Conservation (phyloP, 2,113 vertebrate species). For the Actinemys pallida region DNA sequence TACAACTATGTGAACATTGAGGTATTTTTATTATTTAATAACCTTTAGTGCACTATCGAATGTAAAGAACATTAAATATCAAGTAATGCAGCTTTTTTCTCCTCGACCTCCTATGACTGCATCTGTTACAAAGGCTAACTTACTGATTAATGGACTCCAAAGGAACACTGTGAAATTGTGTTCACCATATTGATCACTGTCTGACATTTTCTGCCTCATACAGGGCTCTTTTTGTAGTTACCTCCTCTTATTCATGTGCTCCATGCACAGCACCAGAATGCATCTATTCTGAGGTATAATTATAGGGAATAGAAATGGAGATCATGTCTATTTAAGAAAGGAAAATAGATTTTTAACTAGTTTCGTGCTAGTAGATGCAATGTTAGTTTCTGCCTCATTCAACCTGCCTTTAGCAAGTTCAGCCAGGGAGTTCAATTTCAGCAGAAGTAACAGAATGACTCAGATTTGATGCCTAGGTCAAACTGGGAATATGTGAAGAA, state of each 20-base stretch:
- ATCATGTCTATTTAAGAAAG: not conserved
- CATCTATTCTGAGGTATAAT: not conserved
- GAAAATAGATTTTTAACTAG: not conserved
- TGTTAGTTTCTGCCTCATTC: not conserved
- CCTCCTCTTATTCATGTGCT: not conserved
- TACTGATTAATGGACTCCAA: constrained; percentile 68
- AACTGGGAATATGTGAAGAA: not conserved
- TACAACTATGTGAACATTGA: constrained; percentile 7
- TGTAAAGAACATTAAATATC: constrained; percentile 71
- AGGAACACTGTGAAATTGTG: not conserved
- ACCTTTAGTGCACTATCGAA: constrained; percentile 52
- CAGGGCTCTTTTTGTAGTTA: not conserved
- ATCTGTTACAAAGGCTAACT: constrained; percentile 46
- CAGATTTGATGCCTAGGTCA: not conserved
- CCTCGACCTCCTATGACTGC: constrained; percentile 25
- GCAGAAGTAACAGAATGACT: not conserved
- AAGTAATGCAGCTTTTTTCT: not conserved
- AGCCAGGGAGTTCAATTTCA: not conserved
- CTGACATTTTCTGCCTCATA: constrained; percentile 30
- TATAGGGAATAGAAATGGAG: not conserved
- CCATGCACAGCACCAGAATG: not conserved
- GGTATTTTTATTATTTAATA: constrained; percentile 37
- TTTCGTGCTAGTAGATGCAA: not conserved
- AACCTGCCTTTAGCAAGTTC: not conserved
- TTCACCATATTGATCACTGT: constrained; percentile 43